Evolutionary conservation across 2,113 vertebrate genomes (phyloP).

Genomic region (Anoura caudifer): DNA sequence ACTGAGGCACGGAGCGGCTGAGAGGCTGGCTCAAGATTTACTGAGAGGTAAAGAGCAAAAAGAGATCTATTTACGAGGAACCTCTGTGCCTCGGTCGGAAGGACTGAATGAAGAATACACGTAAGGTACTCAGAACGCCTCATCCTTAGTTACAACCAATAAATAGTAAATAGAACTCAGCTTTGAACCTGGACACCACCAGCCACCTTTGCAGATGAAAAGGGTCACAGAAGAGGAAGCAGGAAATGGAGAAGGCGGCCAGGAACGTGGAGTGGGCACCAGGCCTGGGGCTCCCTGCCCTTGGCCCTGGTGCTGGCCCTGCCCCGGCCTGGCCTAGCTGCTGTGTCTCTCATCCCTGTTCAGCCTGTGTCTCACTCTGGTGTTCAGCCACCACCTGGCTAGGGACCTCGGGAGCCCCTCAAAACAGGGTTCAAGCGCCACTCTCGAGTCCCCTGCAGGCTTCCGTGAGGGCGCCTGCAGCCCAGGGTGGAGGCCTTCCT

Average conservation of each 20-base stretch:
- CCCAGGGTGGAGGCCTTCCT: neutral
- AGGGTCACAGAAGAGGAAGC: neutral
- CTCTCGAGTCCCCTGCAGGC: neutral
- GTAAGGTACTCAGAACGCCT: neutral
- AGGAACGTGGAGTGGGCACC: neutral
- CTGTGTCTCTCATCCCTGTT: neutral
- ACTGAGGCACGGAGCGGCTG: neutral
- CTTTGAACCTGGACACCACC: neutral
- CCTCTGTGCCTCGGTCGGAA: neutral
- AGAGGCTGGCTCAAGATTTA: neutral
- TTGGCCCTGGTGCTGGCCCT: too few relatives aligned
- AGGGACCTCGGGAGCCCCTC: neutral
- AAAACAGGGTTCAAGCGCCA: neutral
- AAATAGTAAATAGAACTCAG: fast-evolving
- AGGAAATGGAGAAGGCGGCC: neutral
- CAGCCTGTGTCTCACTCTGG: neutral
- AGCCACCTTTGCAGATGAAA: neutral
- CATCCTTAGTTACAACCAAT: neutral
- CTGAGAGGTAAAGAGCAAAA: neutral
- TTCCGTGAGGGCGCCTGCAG: neutral
- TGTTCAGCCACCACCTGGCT: fast-evolving
- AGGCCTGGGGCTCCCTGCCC: neutral
- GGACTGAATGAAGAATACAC: too few relatives aligned
- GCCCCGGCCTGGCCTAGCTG: neutral
- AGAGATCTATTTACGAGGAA: neutral